Percentiles rank a stretch among this genome's conserved stretches.
These are phyloP conservation scores for Lamellibrachia luymesi DNA, from an alignment of 1,140 invertebrate species.

Conservation along the genomic window DNA sequence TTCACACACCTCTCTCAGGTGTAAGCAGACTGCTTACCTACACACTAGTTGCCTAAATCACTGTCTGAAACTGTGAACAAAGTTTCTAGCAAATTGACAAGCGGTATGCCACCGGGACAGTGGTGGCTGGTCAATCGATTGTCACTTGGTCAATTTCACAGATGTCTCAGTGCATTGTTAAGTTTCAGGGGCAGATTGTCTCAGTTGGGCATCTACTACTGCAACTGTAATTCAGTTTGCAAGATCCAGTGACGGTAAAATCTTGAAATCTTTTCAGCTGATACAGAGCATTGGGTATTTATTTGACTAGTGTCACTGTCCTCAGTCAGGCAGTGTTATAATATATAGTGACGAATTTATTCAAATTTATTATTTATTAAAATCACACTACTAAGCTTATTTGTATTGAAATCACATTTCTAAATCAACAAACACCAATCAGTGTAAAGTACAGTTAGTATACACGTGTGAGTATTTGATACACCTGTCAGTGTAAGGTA, in stretches of 20 bases:
- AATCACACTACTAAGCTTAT: neutral
- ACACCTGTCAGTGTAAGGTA: too few relatives aligned
- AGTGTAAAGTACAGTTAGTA: neutral
- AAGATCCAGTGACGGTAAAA: neutral
- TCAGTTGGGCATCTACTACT: neutral
- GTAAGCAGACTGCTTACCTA: neutral
- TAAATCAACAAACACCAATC: neutral
- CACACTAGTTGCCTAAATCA: neutral
- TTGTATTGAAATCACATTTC: neutral
- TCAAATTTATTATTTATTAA: neutral
- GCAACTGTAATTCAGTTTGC: neutral
- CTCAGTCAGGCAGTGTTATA: neutral
- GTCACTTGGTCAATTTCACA: neutral
- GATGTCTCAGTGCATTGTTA: neutral
- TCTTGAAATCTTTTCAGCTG: neutral
- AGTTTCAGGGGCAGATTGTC: neutral
- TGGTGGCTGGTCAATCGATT: neutral
- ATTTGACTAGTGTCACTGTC: neutral
- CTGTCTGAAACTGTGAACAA: neutral
- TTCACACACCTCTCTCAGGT: neutral
- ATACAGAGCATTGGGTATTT: neutral
- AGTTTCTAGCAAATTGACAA: neutral
- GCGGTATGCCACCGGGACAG: neutral
- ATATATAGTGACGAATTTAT: neutral
- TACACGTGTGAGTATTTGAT: too few relatives aligned